Percentiles rank a stretch among this genome's conserved stretches.
Conservation (phyloP, 1,140 invertebrate species). For the Dendroctonus valens region DNA sequence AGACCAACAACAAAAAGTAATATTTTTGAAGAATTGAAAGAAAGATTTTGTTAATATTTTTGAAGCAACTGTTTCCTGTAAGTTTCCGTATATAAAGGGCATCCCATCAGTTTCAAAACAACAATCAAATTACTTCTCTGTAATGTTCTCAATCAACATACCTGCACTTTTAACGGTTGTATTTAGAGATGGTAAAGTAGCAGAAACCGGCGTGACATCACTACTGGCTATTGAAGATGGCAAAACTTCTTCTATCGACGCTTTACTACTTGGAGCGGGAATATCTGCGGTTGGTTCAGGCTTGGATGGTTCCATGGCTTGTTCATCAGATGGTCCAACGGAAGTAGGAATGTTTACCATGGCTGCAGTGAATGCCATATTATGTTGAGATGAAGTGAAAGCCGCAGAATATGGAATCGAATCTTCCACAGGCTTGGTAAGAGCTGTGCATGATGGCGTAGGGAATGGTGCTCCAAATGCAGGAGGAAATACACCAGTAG, state of each 20-base stretch:
- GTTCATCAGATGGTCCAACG: conserved; percentile 43
- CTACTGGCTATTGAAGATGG: conserved; percentile 25
- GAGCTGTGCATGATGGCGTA: conserved; percentile 54
- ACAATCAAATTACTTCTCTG: too few relatives aligned
- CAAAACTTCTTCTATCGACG: conserved; percentile 36
- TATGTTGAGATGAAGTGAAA: conserved; percentile 74
- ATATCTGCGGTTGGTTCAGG: conserved; percentile 31
- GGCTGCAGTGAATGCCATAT: conserved; percentile 72
- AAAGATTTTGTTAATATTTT: too few relatives aligned
- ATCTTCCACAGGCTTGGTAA: conserved; percentile 59
- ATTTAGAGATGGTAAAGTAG: conserved; percentile 45
- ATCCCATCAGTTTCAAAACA: too few relatives aligned
- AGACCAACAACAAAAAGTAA: too few relatives aligned
- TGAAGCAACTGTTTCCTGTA: too few relatives aligned
- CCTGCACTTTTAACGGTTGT: conserved; percentile 30
- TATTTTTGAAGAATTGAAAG: too few relatives aligned
- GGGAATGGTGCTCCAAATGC: conserved; percentile 61
- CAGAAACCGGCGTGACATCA: conserved; percentile 17
- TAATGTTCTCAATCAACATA: too few relatives aligned
- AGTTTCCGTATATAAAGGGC: too few relatives aligned
- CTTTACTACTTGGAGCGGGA: conserved; percentile 39
- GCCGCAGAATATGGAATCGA: conserved; percentile 57
- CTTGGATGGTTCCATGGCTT: conserved; percentile 39
- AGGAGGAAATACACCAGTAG: conserved; percentile 59
- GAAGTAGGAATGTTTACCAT: conserved; percentile 59